Evolutionary conservation across 2,113 vertebrate genomes (phyloP).

Genomic region (Zapus hudsonius): DNA sequence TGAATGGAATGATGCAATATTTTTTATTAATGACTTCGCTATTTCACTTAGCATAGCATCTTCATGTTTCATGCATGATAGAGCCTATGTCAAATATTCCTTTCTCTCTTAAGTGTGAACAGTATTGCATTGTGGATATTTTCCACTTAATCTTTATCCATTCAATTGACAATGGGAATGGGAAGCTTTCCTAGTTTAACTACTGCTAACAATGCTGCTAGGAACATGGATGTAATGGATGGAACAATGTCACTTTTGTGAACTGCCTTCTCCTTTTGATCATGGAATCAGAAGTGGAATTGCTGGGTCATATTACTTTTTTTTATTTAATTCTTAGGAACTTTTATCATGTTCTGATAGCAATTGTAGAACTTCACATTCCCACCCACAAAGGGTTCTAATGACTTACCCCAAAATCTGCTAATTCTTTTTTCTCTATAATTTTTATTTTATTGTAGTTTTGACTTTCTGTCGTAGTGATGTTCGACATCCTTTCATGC

Average conservation of each 20-base stretch:
- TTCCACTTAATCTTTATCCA: not conserved
- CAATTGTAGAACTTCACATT: not conserved
- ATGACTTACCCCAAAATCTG: not conserved
- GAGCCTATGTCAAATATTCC: not conserved
- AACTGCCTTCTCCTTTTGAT: not conserved
- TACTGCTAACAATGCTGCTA: not conserved
- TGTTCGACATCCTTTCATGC: not conserved
- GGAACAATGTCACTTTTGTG: not conserved
- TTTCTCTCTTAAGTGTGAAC: not conserved
- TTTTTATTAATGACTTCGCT: not conserved
- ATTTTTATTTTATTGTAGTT: not conserved
- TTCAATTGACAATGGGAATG: not conserved
- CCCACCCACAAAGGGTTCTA: not conserved
- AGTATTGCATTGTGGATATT: not conserved
- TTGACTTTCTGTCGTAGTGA: not conserved
- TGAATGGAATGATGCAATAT: not conserved
- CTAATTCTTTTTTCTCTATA: not conserved
- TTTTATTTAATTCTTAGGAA: not conserved
- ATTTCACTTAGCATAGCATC: not conserved
- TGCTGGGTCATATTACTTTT: not conserved
- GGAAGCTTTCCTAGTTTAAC: not conserved
- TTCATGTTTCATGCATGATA: not conserved
- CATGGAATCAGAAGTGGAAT: not conserved
- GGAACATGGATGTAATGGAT: not conserved
- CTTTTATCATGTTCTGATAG: not conserved